Base-by-base conservation (phyloP, 1,140 invertebrate species). In the Lasioglossum albipes region DNA sequence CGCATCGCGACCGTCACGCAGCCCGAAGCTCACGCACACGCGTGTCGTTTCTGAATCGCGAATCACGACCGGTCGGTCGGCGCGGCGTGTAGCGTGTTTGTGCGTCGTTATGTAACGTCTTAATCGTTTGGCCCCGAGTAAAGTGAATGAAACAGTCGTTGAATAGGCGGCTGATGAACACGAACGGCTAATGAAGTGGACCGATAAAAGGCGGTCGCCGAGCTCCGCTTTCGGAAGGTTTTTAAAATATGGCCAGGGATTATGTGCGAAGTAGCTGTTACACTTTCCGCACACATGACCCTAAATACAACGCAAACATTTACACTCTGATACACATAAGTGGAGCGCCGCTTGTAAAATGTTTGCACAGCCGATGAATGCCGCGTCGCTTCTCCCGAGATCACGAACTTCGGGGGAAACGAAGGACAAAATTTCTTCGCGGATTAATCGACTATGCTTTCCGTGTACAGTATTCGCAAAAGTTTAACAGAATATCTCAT, bases 401-500 rank as follows among this genome's bases (percentile, higher is more conserved):
- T 54, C 68, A 10, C 22, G 22, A 16, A 9, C 6, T 13, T 41
- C 16, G 2, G 27, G 16, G 18, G 10, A 2, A 31, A 59, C 22
- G 36, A 16, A 3, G 12, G 0, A 12, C 27, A 22, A 41, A 78
- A 52, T 62, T 62, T 52, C 42, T 52, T 64, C 67, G 2, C n/a
- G 7, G n/a, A n/a, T n/a, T n/a, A n/a, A n/a, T n/a, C n/a, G n/a
- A n/a, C n/a, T n/a, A n/a, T n/a, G n/a, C n/a, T n/a, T n/a, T n/a
- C n/a, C n/a, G n/a, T n/a, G n/a, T n/a, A n/a, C n/a, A n/a, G n/a
- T n/a, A n/a, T n/a, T n/a, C n/a, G n/a, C n/a, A n/a, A n/a, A n/a
- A n/a, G n/a, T n/a, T n/a, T n/a, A 78, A 78, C 75, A 78, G 45
- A 78, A 78, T 78, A 78, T 72, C 68, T 78, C 68, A 78, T 78